phyloP scores from a whole-genome alignment of 1,140 invertebrate species.

The Nasonia vitripennis region DNA sequence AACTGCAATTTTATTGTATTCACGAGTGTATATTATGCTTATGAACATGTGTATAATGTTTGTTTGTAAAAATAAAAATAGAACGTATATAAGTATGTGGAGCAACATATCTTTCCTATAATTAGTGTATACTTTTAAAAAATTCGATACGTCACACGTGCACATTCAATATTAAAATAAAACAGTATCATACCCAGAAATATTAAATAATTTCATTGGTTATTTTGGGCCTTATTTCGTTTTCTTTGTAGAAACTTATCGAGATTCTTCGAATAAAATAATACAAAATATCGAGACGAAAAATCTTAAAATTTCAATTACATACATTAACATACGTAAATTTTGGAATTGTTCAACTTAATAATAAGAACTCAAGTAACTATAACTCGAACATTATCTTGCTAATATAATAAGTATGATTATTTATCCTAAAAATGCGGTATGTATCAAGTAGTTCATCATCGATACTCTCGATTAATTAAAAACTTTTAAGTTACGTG shows the following conservation, averaged over 20 bases:
- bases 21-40: conserved; percentile 14
- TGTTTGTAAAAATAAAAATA: conserved; percentile 26
- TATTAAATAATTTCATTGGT: background rate
- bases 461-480: background rate
- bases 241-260: background rate
- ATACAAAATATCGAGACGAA: background rate
- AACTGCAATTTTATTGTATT: conserved; percentile 50
- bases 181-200: conserved; percentile 3
- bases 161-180: conserved; percentile 7
- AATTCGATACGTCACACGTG: background rate
- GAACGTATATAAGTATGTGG: conserved; percentile 1
- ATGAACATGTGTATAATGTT: conserved; percentile 35
- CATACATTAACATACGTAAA: background rate
- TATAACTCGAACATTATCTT: background rate
- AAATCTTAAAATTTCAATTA: background rate
- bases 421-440: background rate
- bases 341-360: background rate
- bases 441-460: background rate
- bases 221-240: background rate
- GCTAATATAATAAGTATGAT: background rate
- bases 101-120: conserved; percentile 15
- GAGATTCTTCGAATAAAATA: background rate
- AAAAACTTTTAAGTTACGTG: background rate
- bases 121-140: conserved; percentile 23
- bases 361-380: background rate